A percentile compares a stretch with the other conserved stretches of the same genome.
Conservation (phyloP, 2,797 vertebrate species). For the Eutrigla gurnardus region DNA sequence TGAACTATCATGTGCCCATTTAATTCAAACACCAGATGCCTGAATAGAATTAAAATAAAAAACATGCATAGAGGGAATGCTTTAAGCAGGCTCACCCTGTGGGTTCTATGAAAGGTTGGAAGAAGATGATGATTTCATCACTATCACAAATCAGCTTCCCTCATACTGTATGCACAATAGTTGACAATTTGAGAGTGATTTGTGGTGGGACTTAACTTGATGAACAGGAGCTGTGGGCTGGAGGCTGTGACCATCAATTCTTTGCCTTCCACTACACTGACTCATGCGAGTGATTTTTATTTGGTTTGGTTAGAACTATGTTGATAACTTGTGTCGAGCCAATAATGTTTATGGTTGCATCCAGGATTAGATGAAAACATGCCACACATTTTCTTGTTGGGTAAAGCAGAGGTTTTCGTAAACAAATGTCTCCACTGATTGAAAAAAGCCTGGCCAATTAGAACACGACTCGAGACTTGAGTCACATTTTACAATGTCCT, state of each 20-base stretch:
- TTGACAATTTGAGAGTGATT: slow-evolving; percentile 31
- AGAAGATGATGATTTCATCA: neutral
- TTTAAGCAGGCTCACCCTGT: neutral
- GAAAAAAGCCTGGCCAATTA: too few relatives aligned
- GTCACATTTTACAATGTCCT: neutral
- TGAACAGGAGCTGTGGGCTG: slow-evolving; percentile 12
- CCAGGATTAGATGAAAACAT: slow-evolving; percentile 1
- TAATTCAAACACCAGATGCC: neutral
- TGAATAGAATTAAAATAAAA: neutral
- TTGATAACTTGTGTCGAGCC: neutral
- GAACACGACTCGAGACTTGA: too few relatives aligned
- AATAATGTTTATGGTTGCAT: slow-evolving; percentile 2
- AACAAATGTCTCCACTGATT: neutral
- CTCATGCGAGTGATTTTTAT: slow-evolving; percentile 27
- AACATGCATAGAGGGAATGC: too few relatives aligned
- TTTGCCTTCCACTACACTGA: slow-evolving; percentile 20
- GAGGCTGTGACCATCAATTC: slow-evolving; percentile 7
- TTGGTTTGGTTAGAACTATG: slow-evolving; percentile 6
- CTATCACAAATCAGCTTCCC: slow-evolving; percentile 1
- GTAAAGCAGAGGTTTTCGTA: neutral
- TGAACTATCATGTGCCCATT: neutral
- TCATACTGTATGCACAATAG: neutral
- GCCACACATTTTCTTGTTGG: neutral
- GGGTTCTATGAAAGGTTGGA: neutral
- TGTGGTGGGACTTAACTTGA: slow-evolving; percentile 22